phyloP scores from a whole-genome alignment of 2,797 vertebrate species.

The Ctenochaetus hawaiiensis region DNA sequence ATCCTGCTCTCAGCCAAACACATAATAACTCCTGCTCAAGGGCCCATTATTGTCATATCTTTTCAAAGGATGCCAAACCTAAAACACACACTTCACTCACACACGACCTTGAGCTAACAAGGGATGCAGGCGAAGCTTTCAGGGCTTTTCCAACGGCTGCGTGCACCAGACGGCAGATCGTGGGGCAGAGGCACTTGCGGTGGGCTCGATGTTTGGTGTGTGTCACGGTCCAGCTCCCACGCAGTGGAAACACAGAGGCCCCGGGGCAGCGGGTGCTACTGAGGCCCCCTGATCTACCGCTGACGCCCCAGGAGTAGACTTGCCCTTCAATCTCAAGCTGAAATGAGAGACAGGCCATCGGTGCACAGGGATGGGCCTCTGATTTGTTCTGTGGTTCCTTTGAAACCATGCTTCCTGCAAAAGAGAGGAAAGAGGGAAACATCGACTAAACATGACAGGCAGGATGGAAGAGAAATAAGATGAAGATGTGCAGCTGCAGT shows the following conservation, averaged over 20 bases:
- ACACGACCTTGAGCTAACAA: slow-evolving; percentile 81
- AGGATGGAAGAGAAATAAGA: slow-evolving; percentile 65
- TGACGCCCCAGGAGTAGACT: slow-evolving; percentile 58
- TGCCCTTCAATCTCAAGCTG: slow-evolving; percentile 75
- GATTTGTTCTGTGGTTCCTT: slow-evolving; percentile 84
- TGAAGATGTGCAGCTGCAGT: slow-evolving; percentile 70
- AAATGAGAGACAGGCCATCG: slow-evolving; percentile 79
- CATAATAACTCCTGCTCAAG: slow-evolving; percentile 74
- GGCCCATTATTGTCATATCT: slow-evolving; percentile 75
- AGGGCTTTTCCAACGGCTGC: slow-evolving; percentile 59
- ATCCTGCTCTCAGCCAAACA: slow-evolving; percentile 64
- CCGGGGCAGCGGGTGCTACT: slow-evolving; percentile 62
- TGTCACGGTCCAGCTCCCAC: slow-evolving; percentile 75
- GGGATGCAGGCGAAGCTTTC: slow-evolving; percentile 56
- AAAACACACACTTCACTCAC: slow-evolving; percentile 72
- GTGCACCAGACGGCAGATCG: slow-evolving; percentile 48
- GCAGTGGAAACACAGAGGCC: slow-evolving; percentile 68
- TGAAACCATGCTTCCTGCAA: slow-evolving; percentile 76
- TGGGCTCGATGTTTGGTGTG: slow-evolving; percentile 61
- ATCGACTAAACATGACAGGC: slow-evolving; percentile 68
- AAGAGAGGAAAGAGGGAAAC: slow-evolving; percentile 59
- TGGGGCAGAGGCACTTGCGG: slow-evolving; percentile 54
- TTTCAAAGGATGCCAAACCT: slow-evolving; percentile 80
- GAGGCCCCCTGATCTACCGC: slow-evolving; percentile 59
- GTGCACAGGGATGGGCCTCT: slow-evolving; percentile 73